Percentiles rank a stretch among this genome's conserved stretches.
Evolutionary conservation across 2,113 vertebrate species (phyloP).

Genomic region (Mesitornis unicolor): DNA sequence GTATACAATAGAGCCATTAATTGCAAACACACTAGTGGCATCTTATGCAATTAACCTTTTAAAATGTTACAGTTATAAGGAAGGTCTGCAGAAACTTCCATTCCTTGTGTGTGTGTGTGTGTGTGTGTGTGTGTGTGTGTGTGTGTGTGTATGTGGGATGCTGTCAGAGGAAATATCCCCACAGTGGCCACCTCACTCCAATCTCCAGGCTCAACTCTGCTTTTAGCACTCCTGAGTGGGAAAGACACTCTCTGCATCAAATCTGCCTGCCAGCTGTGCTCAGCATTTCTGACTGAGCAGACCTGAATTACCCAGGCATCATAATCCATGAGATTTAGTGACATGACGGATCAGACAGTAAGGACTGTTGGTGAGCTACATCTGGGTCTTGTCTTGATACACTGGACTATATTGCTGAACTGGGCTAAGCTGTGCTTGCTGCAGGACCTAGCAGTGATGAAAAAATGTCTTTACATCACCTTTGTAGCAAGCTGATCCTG

Average conservation of each 20-base stretch:
- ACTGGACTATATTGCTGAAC: not conserved
- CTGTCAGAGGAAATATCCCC: not conserved
- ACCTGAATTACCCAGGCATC: not conserved
- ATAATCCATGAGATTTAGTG: not conserved
- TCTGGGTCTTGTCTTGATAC: not conserved
- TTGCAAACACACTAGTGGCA: not conserved
- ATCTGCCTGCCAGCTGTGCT: constrained; percentile 12
- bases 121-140: too few species aligned
- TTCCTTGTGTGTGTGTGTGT: not conserved
- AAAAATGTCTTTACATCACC: not conserved
- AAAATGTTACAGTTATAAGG: not conserved
- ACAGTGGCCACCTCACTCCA: not conserved
- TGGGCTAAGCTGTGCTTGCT: not conserved
- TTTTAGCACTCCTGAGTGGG: not conserved
- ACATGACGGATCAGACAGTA: not conserved
- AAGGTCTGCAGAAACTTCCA: not conserved
- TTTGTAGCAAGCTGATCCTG: not conserved
- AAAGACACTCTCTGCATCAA: not conserved
- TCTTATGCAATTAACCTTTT: not conserved
- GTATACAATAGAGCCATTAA: not conserved
- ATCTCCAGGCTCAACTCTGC: not conserved
- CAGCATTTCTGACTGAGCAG: not conserved
- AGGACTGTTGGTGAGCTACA: not conserved
- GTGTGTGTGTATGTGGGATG: not conserved
- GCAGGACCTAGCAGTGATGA: not conserved